Conservation (phyloP, 2,797 vertebrate genomes). For the Bryconaethiops microstoma region DNA sequence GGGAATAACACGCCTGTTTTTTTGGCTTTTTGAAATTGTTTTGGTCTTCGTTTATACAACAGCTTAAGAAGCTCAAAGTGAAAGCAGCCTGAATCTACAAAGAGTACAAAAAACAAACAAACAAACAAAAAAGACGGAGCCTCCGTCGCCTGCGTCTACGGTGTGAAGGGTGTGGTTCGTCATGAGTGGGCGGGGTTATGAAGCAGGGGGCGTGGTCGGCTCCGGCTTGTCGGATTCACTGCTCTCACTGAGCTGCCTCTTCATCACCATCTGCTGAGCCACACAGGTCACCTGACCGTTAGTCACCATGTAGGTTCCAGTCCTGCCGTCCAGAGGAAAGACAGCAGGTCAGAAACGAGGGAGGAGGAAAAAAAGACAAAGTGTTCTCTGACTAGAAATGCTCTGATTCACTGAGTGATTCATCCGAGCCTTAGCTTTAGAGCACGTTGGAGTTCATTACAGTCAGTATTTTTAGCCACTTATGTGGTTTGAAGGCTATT, state of each 20-base stretch:
- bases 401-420: too few species aligned
- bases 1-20: conserved; percentile 45
- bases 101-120: conserved; percentile 17
- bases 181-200: conserved; percentile 1
- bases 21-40: conserved; percentile 61
- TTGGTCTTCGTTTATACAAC: conserved; percentile 52
- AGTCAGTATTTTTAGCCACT: too few species aligned
- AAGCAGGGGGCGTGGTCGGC: conserved; percentile 49
- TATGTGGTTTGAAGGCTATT: too few species aligned
- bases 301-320: conserved; percentile 74
- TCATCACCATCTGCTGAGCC: conserved; percentile 75
- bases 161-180: neutral
- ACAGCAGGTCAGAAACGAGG: neutral
- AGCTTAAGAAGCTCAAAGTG: conserved; percentile 31
- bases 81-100: conserved; percentile 34
- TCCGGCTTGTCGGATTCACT: conserved; percentile 74
- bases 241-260: conserved; percentile 73
- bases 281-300: conserved; percentile 78
- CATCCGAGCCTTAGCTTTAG: too few species aligned
- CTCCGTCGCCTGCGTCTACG: conserved; percentile 61
- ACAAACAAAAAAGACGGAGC: conserved; percentile 51
- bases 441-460: too few species aligned
- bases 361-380: too few species aligned
- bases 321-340: conserved; percentile 64
- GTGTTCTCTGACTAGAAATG: too few species aligned